Evolutionary conservation across 1,140 invertebrate species (phyloP).

Genomic region (Drosophila rhopaloa): DNA sequence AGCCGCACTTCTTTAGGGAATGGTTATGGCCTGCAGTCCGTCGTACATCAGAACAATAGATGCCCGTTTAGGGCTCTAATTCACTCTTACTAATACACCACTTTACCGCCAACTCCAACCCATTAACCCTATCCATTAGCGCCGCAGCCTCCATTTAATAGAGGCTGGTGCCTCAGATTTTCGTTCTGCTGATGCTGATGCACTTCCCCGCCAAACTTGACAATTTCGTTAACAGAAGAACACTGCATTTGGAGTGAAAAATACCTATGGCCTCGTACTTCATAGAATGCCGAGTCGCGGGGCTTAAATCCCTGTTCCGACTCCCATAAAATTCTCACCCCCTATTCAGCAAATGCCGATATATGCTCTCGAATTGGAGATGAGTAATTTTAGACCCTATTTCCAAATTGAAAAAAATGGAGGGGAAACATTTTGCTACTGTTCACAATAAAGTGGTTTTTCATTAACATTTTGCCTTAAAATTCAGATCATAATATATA

Average conservation of each 20-base stretch:
- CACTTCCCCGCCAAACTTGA: conserved; percentile 27
- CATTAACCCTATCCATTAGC: conserved; percentile 60
- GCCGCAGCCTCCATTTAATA: conserved; percentile 41
- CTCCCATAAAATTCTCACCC: not conserved
- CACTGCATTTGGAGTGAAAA: conserved; percentile 11
- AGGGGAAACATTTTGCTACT: no score
- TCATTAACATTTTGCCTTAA: no score
- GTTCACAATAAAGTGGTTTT: no score
- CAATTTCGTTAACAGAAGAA: conserved; percentile 13
- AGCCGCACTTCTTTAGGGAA: conserved; percentile 9
- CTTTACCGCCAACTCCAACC: conserved; percentile 45
- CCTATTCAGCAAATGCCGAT: conserved; percentile 2
- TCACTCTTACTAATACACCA: conserved; percentile 50
- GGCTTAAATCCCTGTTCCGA: conserved; percentile 31
- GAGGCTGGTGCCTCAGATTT: conserved; percentile 36
- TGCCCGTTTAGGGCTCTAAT: conserved; percentile 36
- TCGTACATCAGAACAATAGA: conserved; percentile 40
- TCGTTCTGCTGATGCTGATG: conserved; percentile 6
- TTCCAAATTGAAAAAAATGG: not conserved
- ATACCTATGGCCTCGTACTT: conserved; percentile 32
- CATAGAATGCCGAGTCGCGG: conserved; percentile 35
- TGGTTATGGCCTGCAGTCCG: conserved; percentile 14
- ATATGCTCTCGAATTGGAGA: conserved; percentile 37
- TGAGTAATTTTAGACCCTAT: not conserved
- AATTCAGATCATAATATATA: no score